A percentile compares a stretch with the other conserved stretches of the same genome.
Conservation (phyloP, 2,888 invertebrate species). For the Cheilosia soror region DNA sequence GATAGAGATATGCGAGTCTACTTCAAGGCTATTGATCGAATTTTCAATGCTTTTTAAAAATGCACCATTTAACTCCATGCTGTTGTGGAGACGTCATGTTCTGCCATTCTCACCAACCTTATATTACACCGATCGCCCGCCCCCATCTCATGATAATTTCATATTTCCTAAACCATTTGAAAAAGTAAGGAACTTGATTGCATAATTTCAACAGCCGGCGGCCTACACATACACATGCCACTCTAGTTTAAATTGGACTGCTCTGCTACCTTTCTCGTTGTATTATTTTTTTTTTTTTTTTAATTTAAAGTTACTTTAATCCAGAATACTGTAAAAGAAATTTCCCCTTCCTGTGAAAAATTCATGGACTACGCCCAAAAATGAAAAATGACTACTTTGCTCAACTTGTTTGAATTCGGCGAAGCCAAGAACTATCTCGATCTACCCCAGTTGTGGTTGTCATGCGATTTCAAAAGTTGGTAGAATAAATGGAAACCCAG, state of each 20-base stretch:
- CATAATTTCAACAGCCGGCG: background rate
- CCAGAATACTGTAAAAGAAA: background rate
- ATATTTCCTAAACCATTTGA: too few relatives aligned
- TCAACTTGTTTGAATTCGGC: constrained; percentile 16
- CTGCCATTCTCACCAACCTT: too few relatives aligned
- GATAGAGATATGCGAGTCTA: too few relatives aligned
- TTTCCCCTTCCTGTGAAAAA: constrained; percentile 28
- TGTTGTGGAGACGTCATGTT: too few relatives aligned
- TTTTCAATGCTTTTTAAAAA: too few relatives aligned
- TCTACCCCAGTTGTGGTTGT: constrained; percentile 18
- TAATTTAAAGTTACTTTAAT: constrained; percentile 19
- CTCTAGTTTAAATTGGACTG: background rate
- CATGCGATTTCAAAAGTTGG: constrained; percentile 17
- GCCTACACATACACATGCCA: background rate
- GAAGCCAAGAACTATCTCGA: constrained; percentile 26
- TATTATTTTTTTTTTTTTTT: too few relatives aligned
- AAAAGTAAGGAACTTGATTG: too few relatives aligned
- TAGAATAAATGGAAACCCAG: constrained; percentile 12
- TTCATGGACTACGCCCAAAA: constrained; percentile 36
- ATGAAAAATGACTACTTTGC: background rate
- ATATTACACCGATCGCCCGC: too few relatives aligned
- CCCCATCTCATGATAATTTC: too few relatives aligned
- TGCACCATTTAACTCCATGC: too few relatives aligned
- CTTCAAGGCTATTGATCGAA: too few relatives aligned
- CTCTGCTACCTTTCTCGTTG: background rate